A percentile compares a stretch with the other conserved stretches of the same genome.
These are phyloP conservation scores for Protosalanx chinensis DNA, from an alignment of 2,797 vertebrate genomes.

Conservation along the genomic window DNA sequence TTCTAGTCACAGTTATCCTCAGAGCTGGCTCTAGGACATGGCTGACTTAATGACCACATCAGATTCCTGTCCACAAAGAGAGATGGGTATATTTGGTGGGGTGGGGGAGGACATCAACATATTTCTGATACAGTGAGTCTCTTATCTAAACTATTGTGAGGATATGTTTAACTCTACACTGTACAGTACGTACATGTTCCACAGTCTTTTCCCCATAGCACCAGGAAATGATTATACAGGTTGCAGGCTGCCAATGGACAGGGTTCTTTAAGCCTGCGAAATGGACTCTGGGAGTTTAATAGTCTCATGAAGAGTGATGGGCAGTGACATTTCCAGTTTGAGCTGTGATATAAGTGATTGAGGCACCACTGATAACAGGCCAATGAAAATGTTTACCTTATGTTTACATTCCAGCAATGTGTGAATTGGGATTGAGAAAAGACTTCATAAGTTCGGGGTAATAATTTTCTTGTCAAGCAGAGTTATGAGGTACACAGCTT, in stretches of 20 bases:
- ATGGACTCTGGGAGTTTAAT: slow-evolving; percentile 37
- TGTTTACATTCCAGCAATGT: slow-evolving; percentile 75
- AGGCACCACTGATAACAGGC: slow-evolving; percentile 71
- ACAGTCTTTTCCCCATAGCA: slow-evolving; percentile 19
- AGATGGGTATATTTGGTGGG: slow-evolving; percentile 47
- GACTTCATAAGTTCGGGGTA: slow-evolving; percentile 54
- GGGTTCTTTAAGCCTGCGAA: background rate
- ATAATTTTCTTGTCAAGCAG: slow-evolving; percentile 54
- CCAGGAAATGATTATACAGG: background rate
- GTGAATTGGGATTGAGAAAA: slow-evolving; percentile 56
- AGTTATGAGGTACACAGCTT: slow-evolving; percentile 58
- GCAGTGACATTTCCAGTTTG: slow-evolving; percentile 63
- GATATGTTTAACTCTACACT: slow-evolving; percentile 39
- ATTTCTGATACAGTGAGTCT: slow-evolving; percentile 39
- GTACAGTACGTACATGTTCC: slow-evolving; percentile 68
- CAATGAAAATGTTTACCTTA: slow-evolving; percentile 74
- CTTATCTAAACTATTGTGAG: slow-evolving; percentile 47
- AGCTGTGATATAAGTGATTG: slow-evolving; percentile 61
- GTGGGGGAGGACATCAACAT: slow-evolving; percentile 11
- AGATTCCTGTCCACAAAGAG: slow-evolving; percentile 46
- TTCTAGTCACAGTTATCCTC: slow-evolving; percentile 69
- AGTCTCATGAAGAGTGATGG: slow-evolving; percentile 49
- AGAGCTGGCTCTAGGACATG: slow-evolving; percentile 76
- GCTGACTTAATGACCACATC: slow-evolving; percentile 67
- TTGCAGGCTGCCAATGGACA: background rate